Base-by-base conservation (phyloP, 23 tunicate species). In the Phallusia fumigata region DNA sequence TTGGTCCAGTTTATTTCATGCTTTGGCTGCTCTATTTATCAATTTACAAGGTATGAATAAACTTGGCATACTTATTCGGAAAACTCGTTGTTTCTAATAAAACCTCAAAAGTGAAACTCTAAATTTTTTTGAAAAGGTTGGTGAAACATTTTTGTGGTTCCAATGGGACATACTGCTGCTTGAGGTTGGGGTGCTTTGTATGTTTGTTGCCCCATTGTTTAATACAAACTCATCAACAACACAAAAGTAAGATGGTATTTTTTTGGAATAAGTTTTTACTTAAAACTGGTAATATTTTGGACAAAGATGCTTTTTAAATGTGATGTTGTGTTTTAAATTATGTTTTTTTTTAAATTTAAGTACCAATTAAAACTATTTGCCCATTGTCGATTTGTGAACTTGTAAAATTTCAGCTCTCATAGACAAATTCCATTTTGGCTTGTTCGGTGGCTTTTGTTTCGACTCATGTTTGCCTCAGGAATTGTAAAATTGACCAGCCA, bases 151-250 rank as follows among this genome's bases (percentile, higher is more conserved):
- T 69, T 19, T 95, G 52, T 89, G 90, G 88, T 97, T 97, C 85
- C 99, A 97, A 86, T 97, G 99, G 99, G 99, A 97, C 52, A 97
- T 85, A 74, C 72, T 97, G 83, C 65, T 97, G 77, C 78, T 92
- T 18, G 99, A 97, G 88, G 90, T 84, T 85, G 99, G 99, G 35
- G 76, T 89, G 69, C 33, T 97, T 11, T 44, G 91, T 30, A 77
- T 93, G 31, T 53, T 97, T 10, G 87, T 89, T 36, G 90, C 97
- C 10, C 88, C 96, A 19, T 5, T 80, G 74, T 3, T 13, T 0
- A 36, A 83, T 69, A 83, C 44, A 33, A 53, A 33, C 18, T 51
- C 58, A 40, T 40, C 47, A 40, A 40, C 47, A 40, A 40, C 47
- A 40, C 47, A 40, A 40, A 40, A 76, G 81, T 18, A 79, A 53